Conservation (phyloP, 2,888 invertebrate genomes). For the Smittia sp. region DNA sequence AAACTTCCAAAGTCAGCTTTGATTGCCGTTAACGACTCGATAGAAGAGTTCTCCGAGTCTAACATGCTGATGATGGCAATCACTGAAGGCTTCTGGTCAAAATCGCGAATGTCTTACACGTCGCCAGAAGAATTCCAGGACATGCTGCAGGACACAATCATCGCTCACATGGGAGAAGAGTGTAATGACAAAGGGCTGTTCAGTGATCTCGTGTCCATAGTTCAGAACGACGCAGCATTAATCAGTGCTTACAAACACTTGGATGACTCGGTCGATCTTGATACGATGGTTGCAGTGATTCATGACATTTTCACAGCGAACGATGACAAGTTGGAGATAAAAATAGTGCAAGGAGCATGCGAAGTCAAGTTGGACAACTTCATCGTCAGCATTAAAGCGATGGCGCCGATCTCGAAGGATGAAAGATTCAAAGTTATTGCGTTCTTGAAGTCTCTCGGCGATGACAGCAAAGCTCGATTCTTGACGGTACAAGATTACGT, state of each 20-base stretch:
- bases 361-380: neutral
- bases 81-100: slow-evolving; percentile 34
- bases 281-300: slow-evolving; percentile 21
- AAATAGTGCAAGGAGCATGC: neutral
- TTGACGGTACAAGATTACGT: slow-evolving; percentile 26
- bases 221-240: slow-evolving; percentile 16
- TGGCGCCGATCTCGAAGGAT: neutral
- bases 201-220: neutral
- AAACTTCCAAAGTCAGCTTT: slow-evolving; percentile 23
- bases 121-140: slow-evolving; percentile 24
- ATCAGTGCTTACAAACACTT: slow-evolving; percentile 23
- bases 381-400: neutral
- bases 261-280: neutral
- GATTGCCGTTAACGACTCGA: neutral
- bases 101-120: slow-evolving; percentile 12
- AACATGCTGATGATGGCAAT: slow-evolving; percentile 35
- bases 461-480: slow-evolving; percentile 1
- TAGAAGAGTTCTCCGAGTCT: slow-evolving; percentile 33
- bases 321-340: slow-evolving; percentile 29
- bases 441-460: neutral
- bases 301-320: slow-evolving; percentile 20
- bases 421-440: neutral
- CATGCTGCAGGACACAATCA: slow-evolving; percentile 18
- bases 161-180: slow-evolving; percentile 4
- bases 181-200: neutral